These are phyloP conservation scores for Zeugodacus cucurbitae DNA, from an alignment of 1,140 invertebrate genomes.

Conservation along the genomic window DNA sequence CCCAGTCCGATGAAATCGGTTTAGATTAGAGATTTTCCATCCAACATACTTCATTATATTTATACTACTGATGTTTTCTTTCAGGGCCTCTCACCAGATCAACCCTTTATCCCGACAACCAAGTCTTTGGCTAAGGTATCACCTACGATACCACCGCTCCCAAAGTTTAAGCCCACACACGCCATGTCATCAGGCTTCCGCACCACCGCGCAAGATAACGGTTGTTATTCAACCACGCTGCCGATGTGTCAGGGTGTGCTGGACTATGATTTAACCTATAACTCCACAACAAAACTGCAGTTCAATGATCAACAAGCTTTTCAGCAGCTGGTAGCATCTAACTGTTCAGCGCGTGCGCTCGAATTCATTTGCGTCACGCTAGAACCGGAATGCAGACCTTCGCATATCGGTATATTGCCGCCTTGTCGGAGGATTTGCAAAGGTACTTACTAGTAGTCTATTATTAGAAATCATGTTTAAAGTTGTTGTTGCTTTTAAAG, in stretches of 20 bases:
- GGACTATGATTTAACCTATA: slow-evolving; percentile 72
- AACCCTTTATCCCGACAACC: slow-evolving; percentile 59
- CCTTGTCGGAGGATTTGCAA: slow-evolving; percentile 75
- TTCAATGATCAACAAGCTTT: slow-evolving; percentile 51
- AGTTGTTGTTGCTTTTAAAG: slow-evolving; percentile 50
- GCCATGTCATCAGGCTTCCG: slow-evolving; percentile 65
- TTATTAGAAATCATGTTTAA: background rate
- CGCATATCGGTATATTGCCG: slow-evolving; percentile 69
- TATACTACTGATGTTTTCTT: background rate
- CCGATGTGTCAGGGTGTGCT: slow-evolving; percentile 71
- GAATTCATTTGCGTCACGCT: slow-evolving; percentile 74
- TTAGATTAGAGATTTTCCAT: too few species aligned
- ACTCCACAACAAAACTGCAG: slow-evolving; percentile 49
- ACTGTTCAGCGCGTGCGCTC: slow-evolving; percentile 72
- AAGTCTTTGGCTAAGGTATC: slow-evolving; percentile 70
- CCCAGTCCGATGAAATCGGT: too few species aligned
- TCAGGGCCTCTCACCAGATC: background rate
- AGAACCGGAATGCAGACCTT: slow-evolving; percentile 74
- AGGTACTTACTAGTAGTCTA: slow-evolving; percentile 65
- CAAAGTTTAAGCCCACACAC: slow-evolving; percentile 50
- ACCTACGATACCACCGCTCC: slow-evolving; percentile 69
- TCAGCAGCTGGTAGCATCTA: slow-evolving; percentile 69
- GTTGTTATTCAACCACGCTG: slow-evolving; percentile 61
- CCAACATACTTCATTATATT: too few species aligned
- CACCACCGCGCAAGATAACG: slow-evolving; percentile 51